Evolutionary conservation across 2,797 vertebrate genomes (phyloP), one percentile per base, ranked within the genome.

Genomic region (Scolopax bukidnonensis): DNA sequence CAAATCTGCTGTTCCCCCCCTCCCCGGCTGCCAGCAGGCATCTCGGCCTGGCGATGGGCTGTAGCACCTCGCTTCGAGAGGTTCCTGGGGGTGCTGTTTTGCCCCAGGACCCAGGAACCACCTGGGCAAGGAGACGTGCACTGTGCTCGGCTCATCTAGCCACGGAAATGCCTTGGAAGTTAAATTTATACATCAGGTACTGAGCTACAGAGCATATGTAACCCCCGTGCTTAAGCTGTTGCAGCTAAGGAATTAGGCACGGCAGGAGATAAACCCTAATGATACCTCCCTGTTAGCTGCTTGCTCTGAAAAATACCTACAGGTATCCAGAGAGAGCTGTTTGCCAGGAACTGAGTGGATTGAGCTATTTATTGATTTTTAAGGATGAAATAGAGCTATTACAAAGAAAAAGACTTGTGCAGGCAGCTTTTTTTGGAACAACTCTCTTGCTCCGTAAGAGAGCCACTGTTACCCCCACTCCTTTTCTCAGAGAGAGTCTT

Each of bases 231-330:
- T 94, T 87, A 90, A 93, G 94, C 81, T 81, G 75, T 79, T 83
- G 89, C 77, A 82, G 95, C 89, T 56, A 11, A 93, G 61, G 85
- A 76, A 63, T 90, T 93, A 91, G 69, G 86, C 95, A 93, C 76
- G 95, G 89, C 95, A 87, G 81, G 57, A 24, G 96, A 96, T 97
- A 95, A 97, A 85, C 96, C 87, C 90, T 71, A 38, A 63, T 68
- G 89, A 92, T 94, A 90, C 0, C 16, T 61, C 63, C 92, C 88
- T 91, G 50, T 82, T 96, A 91, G 88, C 90, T 78, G 81, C 56
- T 67, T 73, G 63, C 92, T 92, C 84, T 75, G 76, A 89, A 96
- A 95, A 96, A 97, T 95, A 87, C 94, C 95, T 89, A 73, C 94
- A 89, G 79, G 87, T 92, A 90, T 82, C 80, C 92, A 86, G 95